phyloP scores from a whole-genome alignment of 1,140 invertebrate species.

The Drosophila oshimai region DNA sequence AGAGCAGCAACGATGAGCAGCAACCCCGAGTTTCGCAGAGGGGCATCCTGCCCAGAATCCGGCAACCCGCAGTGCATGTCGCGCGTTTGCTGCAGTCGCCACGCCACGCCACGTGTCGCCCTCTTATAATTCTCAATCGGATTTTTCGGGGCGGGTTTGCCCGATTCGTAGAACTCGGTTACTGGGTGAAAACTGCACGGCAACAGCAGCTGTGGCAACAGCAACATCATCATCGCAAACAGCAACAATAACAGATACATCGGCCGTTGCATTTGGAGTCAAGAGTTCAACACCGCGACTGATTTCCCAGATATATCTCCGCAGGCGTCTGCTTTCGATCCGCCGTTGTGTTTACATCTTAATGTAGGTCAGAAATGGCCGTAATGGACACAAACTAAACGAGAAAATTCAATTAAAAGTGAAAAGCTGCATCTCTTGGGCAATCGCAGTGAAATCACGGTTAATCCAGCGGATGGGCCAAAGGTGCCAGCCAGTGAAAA shows the following conservation, averaged over 20 bases:
- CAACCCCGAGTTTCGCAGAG: conserved; percentile 18
- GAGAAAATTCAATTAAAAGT: conserved; percentile 54
- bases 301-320: conserved; percentile 13
- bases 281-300: conserved; percentile 32
- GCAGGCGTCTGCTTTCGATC: conserved; percentile 53
- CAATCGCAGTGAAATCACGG: conserved; percentile 29
- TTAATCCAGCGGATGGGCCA: conserved; percentile 34
- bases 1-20: conserved; percentile 12
- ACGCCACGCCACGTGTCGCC: conserved; percentile 29
- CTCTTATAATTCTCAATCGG: not conserved
- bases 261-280: conserved; percentile 19
- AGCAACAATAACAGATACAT: conserved; percentile 36
- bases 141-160: conserved; percentile 50
- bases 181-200: conserved; percentile 72
- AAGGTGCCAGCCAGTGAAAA: conserved; percentile 53
- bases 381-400: conserved; percentile 30
- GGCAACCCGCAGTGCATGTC: conserved; percentile 58
- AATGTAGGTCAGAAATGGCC: conserved; percentile 66
- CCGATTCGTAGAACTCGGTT: conserved; percentile 62
- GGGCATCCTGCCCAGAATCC: conserved; percentile 72
- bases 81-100: conserved; percentile 60
- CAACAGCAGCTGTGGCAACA: conserved; percentile 30
- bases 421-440: conserved; percentile 44
- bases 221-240: conserved; percentile 17
- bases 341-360: conserved; percentile 23